Base-by-base conservation (phyloP, 2,113 vertebrate species). In the Dryoscopus gambensis region DNA sequence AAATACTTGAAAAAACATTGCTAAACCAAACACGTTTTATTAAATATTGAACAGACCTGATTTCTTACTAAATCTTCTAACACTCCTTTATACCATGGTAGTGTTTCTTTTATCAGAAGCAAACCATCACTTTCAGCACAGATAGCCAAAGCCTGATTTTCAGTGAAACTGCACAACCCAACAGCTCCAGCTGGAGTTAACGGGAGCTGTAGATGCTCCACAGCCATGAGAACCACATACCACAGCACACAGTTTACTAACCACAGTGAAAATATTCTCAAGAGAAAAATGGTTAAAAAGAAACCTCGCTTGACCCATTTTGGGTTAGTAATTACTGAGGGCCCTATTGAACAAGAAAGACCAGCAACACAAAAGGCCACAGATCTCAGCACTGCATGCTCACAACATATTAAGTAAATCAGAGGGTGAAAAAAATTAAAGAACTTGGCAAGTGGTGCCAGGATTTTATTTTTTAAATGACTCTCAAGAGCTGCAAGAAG, bases 301-400 rank as follows among this genome's bases (percentile, higher is more conserved):
- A 73, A 92, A 87, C 62, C 73, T 84, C 89, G 91, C 60, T 90
- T 93, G 88, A 96, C 81, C 73, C 67, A 37, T 80, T 95, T 86
- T 93, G 90, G 67, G 44, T 93, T 86, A 62, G 69, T 39, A 84
- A 88, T 95, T 97, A 87, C 74, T 81, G 85, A 81, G 39, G 46
- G 39, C 56, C 65, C 81, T 87, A 85, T 39, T 96, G 84, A 85
- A 78, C 23, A 88, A 69, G 64, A 88, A 77, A 91, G 56, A 59
- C 24, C 68, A 75, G 25, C 77, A 86, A 78, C 73, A 94, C 65
- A 94, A 97, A 95, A 88, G 71, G 42, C n/a, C 57, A 87, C 37
- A 86, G 39, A 94, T 88, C 82, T 87, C 71, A 64, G 82, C 84
- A 83, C 4, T 73, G 56, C 40, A 55, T 67, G 42, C 46, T 77